Evolutionary conservation across 2,888 invertebrate species (phyloP).

Genomic region (Lydus trimaculatus): DNA sequence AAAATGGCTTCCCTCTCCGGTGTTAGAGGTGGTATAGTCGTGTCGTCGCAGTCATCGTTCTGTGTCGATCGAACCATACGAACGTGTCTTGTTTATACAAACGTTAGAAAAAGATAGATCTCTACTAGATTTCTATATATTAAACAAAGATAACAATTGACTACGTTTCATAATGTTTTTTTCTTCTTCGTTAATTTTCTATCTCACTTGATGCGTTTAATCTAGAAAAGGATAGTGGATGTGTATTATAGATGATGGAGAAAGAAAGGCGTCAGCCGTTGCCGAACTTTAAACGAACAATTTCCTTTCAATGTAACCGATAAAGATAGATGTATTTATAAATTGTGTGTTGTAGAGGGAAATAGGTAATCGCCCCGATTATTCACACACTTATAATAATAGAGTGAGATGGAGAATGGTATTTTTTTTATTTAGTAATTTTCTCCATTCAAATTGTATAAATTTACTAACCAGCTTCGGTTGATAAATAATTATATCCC

Average conservation of each 20-base stretch:
- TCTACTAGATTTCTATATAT: constrained; percentile 3
- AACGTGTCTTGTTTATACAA: constrained; percentile 37
- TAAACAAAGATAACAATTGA: neutral
- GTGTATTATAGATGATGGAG: neutral
- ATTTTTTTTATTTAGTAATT: constrained; percentile 1
- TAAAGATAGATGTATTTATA: neutral
- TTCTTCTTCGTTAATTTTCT: too few species aligned
- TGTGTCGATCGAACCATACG: constrained; percentile 35
- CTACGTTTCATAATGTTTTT: neutral
- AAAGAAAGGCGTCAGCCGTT: neutral
- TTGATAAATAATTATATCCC: constrained; percentile 26
- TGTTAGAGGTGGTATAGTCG: constrained; percentile 35
- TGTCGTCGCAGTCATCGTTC: constrained; percentile 28
- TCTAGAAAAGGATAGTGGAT: neutral
- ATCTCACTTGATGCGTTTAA: neutral
- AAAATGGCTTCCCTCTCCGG: constrained; percentile 54
- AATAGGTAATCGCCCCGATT: neutral
- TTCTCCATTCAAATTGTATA: neutral
- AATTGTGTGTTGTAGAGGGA: neutral
- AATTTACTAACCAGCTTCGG: constrained; percentile 35
- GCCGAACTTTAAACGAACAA: constrained; percentile 2
- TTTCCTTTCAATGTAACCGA: neutral
- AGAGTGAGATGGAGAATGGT: neutral
- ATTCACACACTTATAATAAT: neutral
- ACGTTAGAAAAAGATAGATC: constrained; percentile 37